Evolutionary conservation across 1,140 invertebrate genomes (phyloP).

Genomic region (Drosophila truncata): DNA sequence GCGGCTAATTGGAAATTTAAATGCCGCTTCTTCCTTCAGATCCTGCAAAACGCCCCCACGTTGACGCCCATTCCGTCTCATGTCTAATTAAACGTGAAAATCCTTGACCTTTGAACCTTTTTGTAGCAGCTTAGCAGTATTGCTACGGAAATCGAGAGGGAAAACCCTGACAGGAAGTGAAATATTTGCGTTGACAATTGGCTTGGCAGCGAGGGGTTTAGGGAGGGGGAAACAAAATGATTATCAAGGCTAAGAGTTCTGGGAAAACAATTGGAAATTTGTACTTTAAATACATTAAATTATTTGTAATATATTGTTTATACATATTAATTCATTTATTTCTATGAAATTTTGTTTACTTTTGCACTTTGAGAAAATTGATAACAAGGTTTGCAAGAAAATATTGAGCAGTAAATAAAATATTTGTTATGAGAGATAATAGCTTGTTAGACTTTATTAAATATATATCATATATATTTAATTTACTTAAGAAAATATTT

Average conservation of each 20-base stretch:
- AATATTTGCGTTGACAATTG: conserved; percentile 79
- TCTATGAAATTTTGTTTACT: not conserved
- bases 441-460: too few species aligned
- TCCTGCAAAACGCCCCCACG: conserved; percentile 2
- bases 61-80: conserved; percentile 37
- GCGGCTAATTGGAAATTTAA: conserved; percentile 58
- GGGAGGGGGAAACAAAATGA: not conserved
- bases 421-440: not conserved
- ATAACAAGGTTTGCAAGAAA: too few species aligned
- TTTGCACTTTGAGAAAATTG: not conserved
- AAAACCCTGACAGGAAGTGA: conserved; percentile 72
- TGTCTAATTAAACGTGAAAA: conserved; percentile 73
- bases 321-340: too few species aligned
- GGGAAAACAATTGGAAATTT: not conserved
- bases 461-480: too few species aligned
- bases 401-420: not conserved
- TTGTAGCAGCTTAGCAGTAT: conserved; percentile 17
- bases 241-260: not conserved
- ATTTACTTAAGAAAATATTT: too few species aligned
- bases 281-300: not conserved
- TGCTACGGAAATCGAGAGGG: conserved; percentile 13
- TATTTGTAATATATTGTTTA: not conserved
- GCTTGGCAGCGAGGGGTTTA: conserved; percentile 10
- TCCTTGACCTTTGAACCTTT: conserved; percentile 76
- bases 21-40: conserved; percentile 28